Evolutionary conservation across 2,888 invertebrate genomes (phyloP), one percentile per base, ranked within the genome.

Genomic region (Mythimna loreyi): DNA sequence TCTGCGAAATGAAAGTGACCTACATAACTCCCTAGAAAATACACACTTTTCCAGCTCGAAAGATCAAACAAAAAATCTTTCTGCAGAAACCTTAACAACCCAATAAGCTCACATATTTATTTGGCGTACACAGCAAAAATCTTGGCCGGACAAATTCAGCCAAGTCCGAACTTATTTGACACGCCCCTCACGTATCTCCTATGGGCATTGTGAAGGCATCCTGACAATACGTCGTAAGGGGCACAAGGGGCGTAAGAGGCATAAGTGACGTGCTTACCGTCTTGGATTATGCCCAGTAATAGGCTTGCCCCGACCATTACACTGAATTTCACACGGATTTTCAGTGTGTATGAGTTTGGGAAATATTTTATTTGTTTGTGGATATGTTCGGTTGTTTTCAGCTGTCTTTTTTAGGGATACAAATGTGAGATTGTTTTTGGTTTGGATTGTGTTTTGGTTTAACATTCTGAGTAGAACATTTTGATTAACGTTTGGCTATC

Each of bases 221-320:
- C 79, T 74, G 67, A 85, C 79, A 84, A 85, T 86, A 82, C 72
- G 74, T 80, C 80, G 85, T 87, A 84, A 81, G 82, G 69, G 75
- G 73, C 80, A 87, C 86, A 84, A 81, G 82, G 69, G 75, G 73
- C 80, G 86, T 86, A 88, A 86, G 85, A 70, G 76, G 72, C 78
- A 87, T 87, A 88, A 87, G 85, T 85, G 81, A 85, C 77, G 63
- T 77, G 80, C 85, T 84, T 81, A 79, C 83, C 84, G 75, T 82
- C 86, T 83, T 78, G 82, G 88, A 85, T 88, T 87, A 86, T 84
- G 72, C 77, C 62, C 79, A 80, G 81, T 84, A 87, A 87, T 83
- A 81, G 85, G 75, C 64, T 61, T 63, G 73, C 60, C 72, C 75
- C 70, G 62, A 43, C 80, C 74, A 83, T 87, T 81, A 84, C 64